phyloP scores from a whole-genome alignment of 1,140 invertebrate genomes.

The Trinorchestia longiramus region DNA sequence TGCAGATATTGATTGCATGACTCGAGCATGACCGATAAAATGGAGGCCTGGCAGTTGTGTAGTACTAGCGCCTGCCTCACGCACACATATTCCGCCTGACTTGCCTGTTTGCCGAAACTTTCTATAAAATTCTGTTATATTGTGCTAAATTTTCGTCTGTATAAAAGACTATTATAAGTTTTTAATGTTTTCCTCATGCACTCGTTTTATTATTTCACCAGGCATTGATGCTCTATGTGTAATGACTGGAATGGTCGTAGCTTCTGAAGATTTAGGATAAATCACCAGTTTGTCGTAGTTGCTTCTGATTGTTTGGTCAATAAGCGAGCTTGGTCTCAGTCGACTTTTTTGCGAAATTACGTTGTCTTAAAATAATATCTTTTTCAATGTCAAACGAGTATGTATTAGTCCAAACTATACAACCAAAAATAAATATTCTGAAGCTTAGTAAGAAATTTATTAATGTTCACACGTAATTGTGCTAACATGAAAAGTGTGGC shows the following conservation, averaged over 20 bases:
- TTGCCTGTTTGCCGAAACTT: background rate
- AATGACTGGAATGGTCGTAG: background rate
- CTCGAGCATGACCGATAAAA: background rate
- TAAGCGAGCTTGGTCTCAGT: too few relatives aligned
- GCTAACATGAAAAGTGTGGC: background rate
- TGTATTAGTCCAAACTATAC: background rate
- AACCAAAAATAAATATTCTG: background rate
- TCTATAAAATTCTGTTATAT: background rate
- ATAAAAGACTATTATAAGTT: background rate
- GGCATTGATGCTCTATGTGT: background rate
- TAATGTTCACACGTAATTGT: background rate
- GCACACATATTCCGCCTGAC: background rate
- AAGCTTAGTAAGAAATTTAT: background rate
- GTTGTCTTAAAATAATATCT: background rate
- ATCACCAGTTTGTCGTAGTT: background rate
- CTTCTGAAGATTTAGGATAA: background rate
- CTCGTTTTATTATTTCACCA: background rate
- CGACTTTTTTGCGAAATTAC: background rate
- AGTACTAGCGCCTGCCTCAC: background rate
- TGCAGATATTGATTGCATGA: constrained; percentile 1
- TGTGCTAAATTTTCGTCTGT: background rate
- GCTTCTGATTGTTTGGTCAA: too few relatives aligned
- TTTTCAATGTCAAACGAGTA: background rate
- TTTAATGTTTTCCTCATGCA: background rate
- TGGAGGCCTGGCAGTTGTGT: background rate